Percentiles rank a stretch among this genome's conserved stretches.
These are phyloP conservation scores for Bombus haemorrhoidalis DNA, from an alignment of 1,140 invertebrate genomes.

Conservation along the genomic window DNA sequence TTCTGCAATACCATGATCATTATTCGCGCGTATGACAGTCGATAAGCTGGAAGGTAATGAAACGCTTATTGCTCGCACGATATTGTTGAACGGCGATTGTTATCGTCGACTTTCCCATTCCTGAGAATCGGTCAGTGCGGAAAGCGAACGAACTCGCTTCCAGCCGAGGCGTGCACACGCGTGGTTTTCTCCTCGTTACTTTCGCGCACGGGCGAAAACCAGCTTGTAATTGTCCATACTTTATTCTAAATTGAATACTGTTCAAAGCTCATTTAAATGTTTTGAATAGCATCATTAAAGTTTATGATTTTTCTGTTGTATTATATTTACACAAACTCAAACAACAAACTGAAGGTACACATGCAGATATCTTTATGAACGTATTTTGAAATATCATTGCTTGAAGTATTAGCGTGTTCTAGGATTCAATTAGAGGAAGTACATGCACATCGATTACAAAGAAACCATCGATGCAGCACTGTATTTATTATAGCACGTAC, in stretches of 20 bases:
- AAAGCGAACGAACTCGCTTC: conserved; percentile 6
- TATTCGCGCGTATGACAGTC: conserved; percentile 12
- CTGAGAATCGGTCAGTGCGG: conserved; percentile 45
- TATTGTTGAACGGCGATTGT: conserved; percentile 46
- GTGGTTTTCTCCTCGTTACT: conserved; percentile 24
- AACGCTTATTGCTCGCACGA: conserved; percentile 35
- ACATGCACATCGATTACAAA: no score
- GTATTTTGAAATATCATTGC: no score
- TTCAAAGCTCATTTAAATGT: no score
- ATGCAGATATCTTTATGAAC: no score
- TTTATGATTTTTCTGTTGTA: no score
- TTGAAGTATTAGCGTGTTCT: no score
- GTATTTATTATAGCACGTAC: no score
- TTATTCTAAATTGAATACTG: not conserved
- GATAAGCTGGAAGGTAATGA: conserved; percentile 22
- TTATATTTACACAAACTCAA: no score
- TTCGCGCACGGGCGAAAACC: not conserved
- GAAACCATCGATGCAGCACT: no score
- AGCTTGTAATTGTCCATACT: not conserved
- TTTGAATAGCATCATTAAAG: no score
- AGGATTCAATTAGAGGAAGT: no score
- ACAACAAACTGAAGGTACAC: no score
- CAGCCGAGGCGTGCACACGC: not conserved
- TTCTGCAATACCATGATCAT: not conserved
- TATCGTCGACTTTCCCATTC: conserved; percentile 48